Evolutionary conservation across 2,113 vertebrate genomes (phyloP).

Genomic region (Felis chaus): DNA sequence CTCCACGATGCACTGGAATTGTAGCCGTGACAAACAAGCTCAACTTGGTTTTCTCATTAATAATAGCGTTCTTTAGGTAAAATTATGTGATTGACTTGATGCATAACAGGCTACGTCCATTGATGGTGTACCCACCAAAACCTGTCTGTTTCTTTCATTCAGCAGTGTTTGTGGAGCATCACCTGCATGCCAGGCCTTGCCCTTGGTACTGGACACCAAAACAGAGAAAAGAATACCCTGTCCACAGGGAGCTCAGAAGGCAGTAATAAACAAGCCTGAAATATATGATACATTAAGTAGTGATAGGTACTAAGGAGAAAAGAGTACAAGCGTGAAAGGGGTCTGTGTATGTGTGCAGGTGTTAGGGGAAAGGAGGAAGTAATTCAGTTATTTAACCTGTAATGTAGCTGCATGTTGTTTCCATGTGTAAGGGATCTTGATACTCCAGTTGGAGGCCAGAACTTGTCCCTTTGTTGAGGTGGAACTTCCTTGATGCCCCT

Average conservation of each 20-base stretch:
- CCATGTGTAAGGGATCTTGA: background rate
- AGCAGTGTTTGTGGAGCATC: background rate
- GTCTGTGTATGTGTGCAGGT: background rate
- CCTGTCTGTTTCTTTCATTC: background rate
- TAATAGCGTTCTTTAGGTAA: background rate
- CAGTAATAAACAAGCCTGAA: background rate
- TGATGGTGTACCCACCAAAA: background rate
- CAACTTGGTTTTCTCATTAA: background rate
- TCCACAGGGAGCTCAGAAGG: background rate
- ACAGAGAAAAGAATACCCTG: background rate
- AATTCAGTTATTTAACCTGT: background rate
- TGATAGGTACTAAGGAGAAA: background rate
- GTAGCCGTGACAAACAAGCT: background rate
- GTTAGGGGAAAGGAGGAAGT: background rate
- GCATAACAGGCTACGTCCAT: background rate
- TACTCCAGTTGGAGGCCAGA: background rate
- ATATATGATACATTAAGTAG: background rate
- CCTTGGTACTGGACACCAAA: background rate
- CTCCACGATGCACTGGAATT: no score
- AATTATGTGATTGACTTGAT: background rate
- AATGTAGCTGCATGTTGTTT: background rate
- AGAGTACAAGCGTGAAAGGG: background rate
- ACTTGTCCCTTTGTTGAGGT: background rate
- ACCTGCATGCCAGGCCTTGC: background rate
- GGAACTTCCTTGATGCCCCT: background rate